phyloP scores from a whole-genome alignment of 92 coral and sea anemone species.

The Chrysogorgia sp. region DNA sequence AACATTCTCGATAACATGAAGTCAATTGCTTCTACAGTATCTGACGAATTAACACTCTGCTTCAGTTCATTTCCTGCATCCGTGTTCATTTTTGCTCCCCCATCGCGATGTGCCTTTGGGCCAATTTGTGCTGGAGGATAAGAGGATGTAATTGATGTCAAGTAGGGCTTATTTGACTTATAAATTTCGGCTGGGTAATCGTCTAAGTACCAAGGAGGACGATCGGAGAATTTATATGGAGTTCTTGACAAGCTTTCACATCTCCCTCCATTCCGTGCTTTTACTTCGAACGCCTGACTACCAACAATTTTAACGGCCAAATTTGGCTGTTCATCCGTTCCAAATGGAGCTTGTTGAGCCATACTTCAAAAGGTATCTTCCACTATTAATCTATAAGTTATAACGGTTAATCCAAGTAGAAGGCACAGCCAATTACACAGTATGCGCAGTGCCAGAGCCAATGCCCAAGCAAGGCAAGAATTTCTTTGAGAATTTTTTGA shows the following conservation, averaged over 20 bases:
- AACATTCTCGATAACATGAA: conserved; percentile 27
- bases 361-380: background rate
- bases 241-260: conserved; percentile 30
- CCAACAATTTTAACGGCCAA: conserved; percentile 32
- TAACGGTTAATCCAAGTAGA: no score
- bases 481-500: background rate
- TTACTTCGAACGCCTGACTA: conserved; percentile 25
- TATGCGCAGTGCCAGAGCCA: no score
- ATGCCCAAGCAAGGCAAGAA: no score
- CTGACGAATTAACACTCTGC: conserved; percentile 2
- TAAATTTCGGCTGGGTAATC: conserved; percentile 15
- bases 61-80: background rate
- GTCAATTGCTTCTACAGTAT: conserved; percentile 13
- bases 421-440: no score
- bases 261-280: conserved; percentile 22
- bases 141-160: conserved; percentile 11
- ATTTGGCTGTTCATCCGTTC: conserved; percentile 40
- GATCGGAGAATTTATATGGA: conserved; percentile 34
- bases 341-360: conserved; percentile 39
- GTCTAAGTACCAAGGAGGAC: conserved; percentile 34
- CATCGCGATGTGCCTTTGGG: background rate
- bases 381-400: background rate
- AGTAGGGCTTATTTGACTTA: conserved; percentile 20
- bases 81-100: background rate
- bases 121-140: background rate